phyloP scores from a whole-genome alignment of 2,888 invertebrate species.

The Gastrophysa polygoni region DNA sequence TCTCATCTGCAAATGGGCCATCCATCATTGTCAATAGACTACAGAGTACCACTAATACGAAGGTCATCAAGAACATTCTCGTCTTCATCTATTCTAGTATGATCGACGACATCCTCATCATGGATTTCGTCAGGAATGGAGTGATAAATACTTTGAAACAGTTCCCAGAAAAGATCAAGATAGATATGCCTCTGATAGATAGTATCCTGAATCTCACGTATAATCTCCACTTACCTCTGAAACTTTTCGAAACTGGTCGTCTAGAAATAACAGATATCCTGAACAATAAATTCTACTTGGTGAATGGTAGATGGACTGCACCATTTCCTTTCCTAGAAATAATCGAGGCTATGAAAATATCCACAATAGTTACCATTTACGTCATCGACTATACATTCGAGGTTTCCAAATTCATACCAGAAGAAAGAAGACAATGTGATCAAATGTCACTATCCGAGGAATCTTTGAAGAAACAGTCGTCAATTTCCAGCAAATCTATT shows the following conservation, averaged over 20 bases:
- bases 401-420: conserved; percentile 20
- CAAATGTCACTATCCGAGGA: background rate
- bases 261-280: conserved; percentile 48
- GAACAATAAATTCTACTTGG: conserved; percentile 47
- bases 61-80: conserved; percentile 41
- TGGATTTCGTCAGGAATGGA: conserved; percentile 38
- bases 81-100: conserved; percentile 46
- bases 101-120: conserved; percentile 41
- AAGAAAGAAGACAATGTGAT: background rate
- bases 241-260: conserved; percentile 46
- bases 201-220: conserved; percentile 43
- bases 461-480: background rate
- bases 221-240: conserved; percentile 47
- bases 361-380: conserved; percentile 47
- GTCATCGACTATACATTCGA: conserved; percentile 48
- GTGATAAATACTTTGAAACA: conserved; percentile 37
- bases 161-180: conserved; percentile 28
- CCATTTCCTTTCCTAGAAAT: conserved; percentile 52
- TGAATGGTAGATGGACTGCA: conserved; percentile 42
- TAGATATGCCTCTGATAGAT: conserved; percentile 39
- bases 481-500: background rate
- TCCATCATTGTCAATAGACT: conserved; percentile 37
- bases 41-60: conserved; percentile 28
- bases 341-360: conserved; percentile 41
- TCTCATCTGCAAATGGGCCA: conserved; percentile 39